Base-by-base conservation (phyloP, 2,888 invertebrate genomes). In the Caenorhabditis panamensis region DNA sequence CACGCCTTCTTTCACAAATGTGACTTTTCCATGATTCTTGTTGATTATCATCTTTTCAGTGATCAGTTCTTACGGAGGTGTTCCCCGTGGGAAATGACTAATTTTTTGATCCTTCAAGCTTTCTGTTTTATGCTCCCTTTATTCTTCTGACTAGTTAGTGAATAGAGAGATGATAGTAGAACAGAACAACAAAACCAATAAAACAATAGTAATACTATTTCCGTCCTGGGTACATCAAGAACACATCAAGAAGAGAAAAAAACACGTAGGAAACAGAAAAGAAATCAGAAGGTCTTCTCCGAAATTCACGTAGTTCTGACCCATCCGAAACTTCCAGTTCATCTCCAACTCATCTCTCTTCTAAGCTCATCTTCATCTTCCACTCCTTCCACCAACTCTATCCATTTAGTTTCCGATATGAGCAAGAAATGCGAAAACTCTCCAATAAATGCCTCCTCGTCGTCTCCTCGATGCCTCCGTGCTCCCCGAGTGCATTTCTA, bases 401-500 rank as follows among this genome's bases (percentile, higher is more conserved):
- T 41, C 41, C 41, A 41, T 31, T 31, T 9, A 6, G 41, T 41
- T 41, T 41, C 41, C 16, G 31, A 31, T 31, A 31, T 31, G 31
- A 31, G 9, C 13, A 16, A 41, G 41, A 41, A 13, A 41, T 16
- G 9, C 47, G 47, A 5, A 47, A 47, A 47, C 18, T n/a, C 18
- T 2, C 11, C 31, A n/a, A 49, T 51, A 51, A 51, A 51, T 51
- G 51, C 31, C 31, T 31, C 31, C 31, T 31, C 9, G 5, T 31
- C 31, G 4, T 31, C 31, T 31, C 31, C 31, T 31, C 31, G 4
- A 6, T 31, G 5, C 31, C 4, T 31, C 13, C 13, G 2, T 13
- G 2, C 41, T 6, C 11, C 13, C 41, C 18, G 47, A 24, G 51
- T 51, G 51, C 51, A 51, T 51, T 51, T 49, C 51, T 59, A 69